Percentiles rank a stretch among this genome's conserved stretches.
These are phyloP conservation scores for Drosophila parthenogenetica DNA, from an alignment of 2,888 invertebrate species.

Conservation along the genomic window DNA sequence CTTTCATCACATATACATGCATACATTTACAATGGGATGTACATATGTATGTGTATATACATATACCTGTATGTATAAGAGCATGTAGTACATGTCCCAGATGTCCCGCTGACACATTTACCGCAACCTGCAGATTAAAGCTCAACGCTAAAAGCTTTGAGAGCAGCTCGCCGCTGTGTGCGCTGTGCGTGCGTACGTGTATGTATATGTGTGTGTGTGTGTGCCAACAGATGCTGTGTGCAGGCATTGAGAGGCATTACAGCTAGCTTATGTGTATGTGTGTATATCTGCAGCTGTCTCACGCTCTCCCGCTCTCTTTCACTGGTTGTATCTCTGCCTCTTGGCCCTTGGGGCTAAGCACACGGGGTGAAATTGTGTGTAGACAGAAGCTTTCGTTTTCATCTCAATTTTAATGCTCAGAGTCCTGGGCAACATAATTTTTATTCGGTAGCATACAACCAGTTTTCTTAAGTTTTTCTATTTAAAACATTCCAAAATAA, in stretches of 20 bases:
- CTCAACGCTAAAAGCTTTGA: slow-evolving; percentile 55
- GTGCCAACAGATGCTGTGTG: slow-evolving; percentile 53
- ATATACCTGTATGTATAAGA: neutral
- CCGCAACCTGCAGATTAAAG: slow-evolving; percentile 59
- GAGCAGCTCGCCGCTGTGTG: slow-evolving; percentile 43
- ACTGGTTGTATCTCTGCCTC: slow-evolving; percentile 15
- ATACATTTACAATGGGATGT: neutral
- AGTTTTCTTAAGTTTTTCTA: slow-evolving; percentile 75
- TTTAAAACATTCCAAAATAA: slow-evolving; percentile 54
- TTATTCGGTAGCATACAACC: slow-evolving; percentile 77
- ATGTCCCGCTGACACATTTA: slow-evolving; percentile 76
- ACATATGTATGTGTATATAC: neutral
- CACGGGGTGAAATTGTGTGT: slow-evolving; percentile 62
- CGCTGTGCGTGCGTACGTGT: slow-evolving; percentile 43
- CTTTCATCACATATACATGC: neutral
- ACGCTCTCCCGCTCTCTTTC: slow-evolving; percentile 39
- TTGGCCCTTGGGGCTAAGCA: slow-evolving; percentile 21
- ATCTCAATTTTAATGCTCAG: slow-evolving; percentile 74
- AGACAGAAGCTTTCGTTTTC: slow-evolving; percentile 77
- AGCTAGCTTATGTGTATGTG: slow-evolving; percentile 8
- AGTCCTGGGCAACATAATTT: slow-evolving; percentile 80
- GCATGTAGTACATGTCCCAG: slow-evolving; percentile 31
- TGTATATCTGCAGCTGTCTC: slow-evolving; percentile 36
- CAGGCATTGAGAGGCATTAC: slow-evolving; percentile 29
- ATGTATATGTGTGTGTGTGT: slow-evolving; percentile 44